Percentiles rank a stretch among this genome's conserved stretches.
Evolutionary conservation across 2,888 invertebrate genomes (phyloP).

Genomic region (Lysandra bellargus): DNA sequence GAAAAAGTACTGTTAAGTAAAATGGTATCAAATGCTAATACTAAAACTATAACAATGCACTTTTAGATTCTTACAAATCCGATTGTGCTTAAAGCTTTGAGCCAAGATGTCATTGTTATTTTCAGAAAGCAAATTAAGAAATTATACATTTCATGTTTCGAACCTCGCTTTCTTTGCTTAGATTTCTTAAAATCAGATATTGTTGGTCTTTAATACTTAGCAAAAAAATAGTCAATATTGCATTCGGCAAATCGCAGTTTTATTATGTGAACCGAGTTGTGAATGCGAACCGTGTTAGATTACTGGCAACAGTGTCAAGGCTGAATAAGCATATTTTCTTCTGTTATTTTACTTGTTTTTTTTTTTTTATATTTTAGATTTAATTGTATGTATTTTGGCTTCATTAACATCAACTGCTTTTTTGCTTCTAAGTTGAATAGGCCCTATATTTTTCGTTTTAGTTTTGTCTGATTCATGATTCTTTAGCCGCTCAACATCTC

Average conservation of each 20-base stretch:
- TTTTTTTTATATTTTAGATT: background rate
- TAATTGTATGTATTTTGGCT: background rate
- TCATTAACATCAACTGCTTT: background rate
- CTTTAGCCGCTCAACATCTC: too few species aligned
- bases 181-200: background rate
- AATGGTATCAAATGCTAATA: too few species aligned
- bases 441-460: too few species aligned
- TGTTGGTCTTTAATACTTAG: background rate
- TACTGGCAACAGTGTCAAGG: constrained; percentile 67
- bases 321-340: constrained; percentile 41
- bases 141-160: too few species aligned
- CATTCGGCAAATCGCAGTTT: background rate
- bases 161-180: too few species aligned
- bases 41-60: too few species aligned
- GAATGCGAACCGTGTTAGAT: constrained; percentile 58
- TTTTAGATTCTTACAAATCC: too few species aligned
- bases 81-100: too few species aligned
- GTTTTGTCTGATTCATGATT: background rate
- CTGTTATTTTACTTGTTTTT: background rate
- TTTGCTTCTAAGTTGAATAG: background rate
- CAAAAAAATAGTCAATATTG: background rate
- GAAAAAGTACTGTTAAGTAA: too few species aligned
- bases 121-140: too few species aligned
- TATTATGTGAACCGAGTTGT: constrained; percentile 55
- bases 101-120: too few species aligned